Percentiles rank a stretch among this genome's conserved stretches.
Evolutionary conservation across 2,797 vertebrate genomes (phyloP).

Genomic region (Hapalemur alaotrensis): DNA sequence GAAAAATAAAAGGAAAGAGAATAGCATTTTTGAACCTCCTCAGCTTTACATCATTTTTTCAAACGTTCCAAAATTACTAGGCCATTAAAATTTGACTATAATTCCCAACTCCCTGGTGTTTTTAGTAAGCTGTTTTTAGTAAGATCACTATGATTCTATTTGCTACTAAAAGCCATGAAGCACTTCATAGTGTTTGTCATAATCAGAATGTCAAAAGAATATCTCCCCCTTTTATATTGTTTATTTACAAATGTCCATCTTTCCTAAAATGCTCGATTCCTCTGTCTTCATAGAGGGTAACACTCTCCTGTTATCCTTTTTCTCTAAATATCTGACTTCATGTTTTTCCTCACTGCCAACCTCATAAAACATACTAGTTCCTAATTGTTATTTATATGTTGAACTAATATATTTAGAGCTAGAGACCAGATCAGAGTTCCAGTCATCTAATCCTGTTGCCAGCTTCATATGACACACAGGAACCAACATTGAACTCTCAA

Average conservation of each 20-base stretch:
- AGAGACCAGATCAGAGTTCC: background rate
- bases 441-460: background rate
- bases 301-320: background rate
- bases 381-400: background rate
- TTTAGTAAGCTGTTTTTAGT: background rate
- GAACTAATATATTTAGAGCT: background rate
- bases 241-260: background rate
- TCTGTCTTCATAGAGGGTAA: background rate
- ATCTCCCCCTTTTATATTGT: background rate
- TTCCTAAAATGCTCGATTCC: background rate
- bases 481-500: background rate
- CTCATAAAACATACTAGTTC: background rate
- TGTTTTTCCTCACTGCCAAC: background rate
- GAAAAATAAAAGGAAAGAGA: background rate
- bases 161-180: background rate
- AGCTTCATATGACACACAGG: background rate
- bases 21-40: background rate
- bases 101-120: background rate
- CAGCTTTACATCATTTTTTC: background rate
- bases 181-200: background rate
- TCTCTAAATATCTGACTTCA: background rate
- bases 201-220: background rate
- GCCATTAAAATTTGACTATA: background rate
- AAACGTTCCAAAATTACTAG: background rate
- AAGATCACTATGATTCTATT: background rate